phyloP scores from a whole-genome alignment of 2,888 invertebrate genomes.

The Volucella zonaria region DNA sequence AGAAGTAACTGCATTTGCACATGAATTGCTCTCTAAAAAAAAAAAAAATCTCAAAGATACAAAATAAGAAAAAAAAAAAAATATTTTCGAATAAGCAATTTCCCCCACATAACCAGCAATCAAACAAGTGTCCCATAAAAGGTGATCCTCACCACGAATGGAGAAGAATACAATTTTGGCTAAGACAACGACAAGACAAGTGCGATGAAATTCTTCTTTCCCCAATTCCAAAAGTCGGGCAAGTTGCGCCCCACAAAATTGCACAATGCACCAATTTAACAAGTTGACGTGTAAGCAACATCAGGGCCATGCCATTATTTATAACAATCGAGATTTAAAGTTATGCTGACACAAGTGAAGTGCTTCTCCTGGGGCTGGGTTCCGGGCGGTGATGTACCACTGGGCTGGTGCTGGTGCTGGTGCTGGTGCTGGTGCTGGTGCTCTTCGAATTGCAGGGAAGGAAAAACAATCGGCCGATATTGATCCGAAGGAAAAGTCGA shows the following conservation, averaged over 20 bases:
- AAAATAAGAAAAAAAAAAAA: neutral
- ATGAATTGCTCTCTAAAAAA: slow-evolving; percentile 43
- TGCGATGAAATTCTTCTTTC: slow-evolving; percentile 40
- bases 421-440: slow-evolving; percentile 20
- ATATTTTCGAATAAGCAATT: slow-evolving; percentile 59
- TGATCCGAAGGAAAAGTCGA: slow-evolving; percentile 62
- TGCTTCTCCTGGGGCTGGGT: slow-evolving; percentile 19
- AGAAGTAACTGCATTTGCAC: slow-evolving; percentile 56
- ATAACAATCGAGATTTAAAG: slow-evolving; percentile 72
- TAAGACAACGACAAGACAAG: slow-evolving; percentile 48
- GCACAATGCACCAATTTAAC: slow-evolving; percentile 72
- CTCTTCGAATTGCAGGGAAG: slow-evolving; percentile 10
- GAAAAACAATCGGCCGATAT: slow-evolving; percentile 70
- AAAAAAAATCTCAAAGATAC: neutral
- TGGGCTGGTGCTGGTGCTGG: slow-evolving; percentile 20
- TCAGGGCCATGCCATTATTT: slow-evolving; percentile 66
- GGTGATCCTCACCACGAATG: slow-evolving; percentile 54
- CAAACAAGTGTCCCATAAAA: slow-evolving; percentile 65
- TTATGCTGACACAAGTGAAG: slow-evolving; percentile 69
- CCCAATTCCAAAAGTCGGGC: slow-evolving; percentile 33
- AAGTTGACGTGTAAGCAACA: slow-evolving; percentile 65
- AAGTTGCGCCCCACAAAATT: slow-evolving; percentile 48
- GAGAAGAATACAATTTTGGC: slow-evolving; percentile 46
- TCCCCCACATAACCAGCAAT: slow-evolving; percentile 65
- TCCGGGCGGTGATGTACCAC: too few relatives aligned